Evolutionary conservation across 1,140 invertebrate genomes (phyloP), one percentile per base, ranked within the genome.

Genomic region (Bathynomus jamesi): DNA sequence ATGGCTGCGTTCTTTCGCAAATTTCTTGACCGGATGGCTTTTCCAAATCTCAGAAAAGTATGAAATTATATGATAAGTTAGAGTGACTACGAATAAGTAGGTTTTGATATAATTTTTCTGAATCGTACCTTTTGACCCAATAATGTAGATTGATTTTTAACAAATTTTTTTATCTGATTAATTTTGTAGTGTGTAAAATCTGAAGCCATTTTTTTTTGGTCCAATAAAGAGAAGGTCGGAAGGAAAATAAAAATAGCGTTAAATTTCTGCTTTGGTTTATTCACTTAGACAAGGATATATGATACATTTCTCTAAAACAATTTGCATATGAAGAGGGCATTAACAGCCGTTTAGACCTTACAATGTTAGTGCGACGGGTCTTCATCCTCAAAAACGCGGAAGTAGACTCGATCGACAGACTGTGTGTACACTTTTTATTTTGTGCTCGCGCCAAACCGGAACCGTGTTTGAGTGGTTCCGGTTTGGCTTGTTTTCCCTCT

Each of bases 241-340:
- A n/a, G n/a, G n/a, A 21, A 53, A 53, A 53, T 2, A 53, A 53
- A 53, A 53, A 53, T 53, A 11, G 13, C 2, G 2, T 53, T 53
- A 53, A 53, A 53, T 74, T 65, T 75, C 69, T 75, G 73, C 73
- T 75, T 75, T 75, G 73, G 73, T 75, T 71, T 75, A 75, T 75
- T 75, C 69, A 75, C 73, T 75, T 75, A 31, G 73, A 75, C 73
- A 75, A 75, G 73, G 73, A 75, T 75, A 75, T 75, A 75, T 75
- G 69, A 25, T 75, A 75, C 73, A 75, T 61, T 73, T 75, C 65
- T 75, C 73, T 75, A 75, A 75, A 70, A 75, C 65, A 75, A 71
- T 70, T 75, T 75, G 73, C 73, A 75, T 75, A 75, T 74, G 66
- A 66, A 71, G 73, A 71, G 73, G 69, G 69, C 69, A 53, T 53